These are phyloP conservation scores for Vannuccia rotundouncinata DNA, from an alignment of 2,888 invertebrate genomes.

Conservation along the genomic window DNA sequence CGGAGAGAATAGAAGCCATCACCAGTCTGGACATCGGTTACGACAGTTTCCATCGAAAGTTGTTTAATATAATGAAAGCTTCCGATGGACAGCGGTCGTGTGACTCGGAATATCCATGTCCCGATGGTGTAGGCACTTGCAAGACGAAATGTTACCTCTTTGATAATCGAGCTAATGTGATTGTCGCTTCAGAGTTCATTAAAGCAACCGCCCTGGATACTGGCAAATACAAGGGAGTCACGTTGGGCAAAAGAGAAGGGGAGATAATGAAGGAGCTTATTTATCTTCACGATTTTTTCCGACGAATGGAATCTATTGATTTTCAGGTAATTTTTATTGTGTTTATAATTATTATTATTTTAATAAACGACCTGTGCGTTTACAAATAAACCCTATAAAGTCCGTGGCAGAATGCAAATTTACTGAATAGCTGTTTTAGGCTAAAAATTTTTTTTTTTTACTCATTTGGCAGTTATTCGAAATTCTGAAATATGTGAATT, in stretches of 20 bases:
- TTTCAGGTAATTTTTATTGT: constrained; percentile 50
- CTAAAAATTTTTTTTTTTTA: no score
- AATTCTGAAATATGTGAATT: no score
- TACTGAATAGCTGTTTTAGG: no score
- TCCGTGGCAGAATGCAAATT: no score
- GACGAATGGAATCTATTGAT: constrained; percentile 53
- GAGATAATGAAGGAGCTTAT: constrained; percentile 58
- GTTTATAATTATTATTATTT: neutral
- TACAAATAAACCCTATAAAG: no score
- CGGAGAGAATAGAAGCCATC: constrained; percentile 56
- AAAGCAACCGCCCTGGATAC: constrained; percentile 53
- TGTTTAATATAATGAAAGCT: constrained; percentile 56
- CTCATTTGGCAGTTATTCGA: no score
- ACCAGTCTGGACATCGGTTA: constrained; percentile 57
- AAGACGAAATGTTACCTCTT: constrained; percentile 57
- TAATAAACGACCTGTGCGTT: no score
- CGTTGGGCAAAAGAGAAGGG: constrained; percentile 56
- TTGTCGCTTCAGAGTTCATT: constrained; percentile 56
- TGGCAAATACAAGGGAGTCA: constrained; percentile 55
- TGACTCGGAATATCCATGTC: constrained; percentile 52
- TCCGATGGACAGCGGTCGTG: constrained; percentile 49
- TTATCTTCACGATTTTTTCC: constrained; percentile 54
- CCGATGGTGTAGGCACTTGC: constrained; percentile 52
- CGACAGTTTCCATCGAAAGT: constrained; percentile 56
- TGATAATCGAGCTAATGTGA: constrained; percentile 54